phyloP scores from a whole-genome alignment of 2,797 vertebrate genomes.

The Falco concolor region DNA sequence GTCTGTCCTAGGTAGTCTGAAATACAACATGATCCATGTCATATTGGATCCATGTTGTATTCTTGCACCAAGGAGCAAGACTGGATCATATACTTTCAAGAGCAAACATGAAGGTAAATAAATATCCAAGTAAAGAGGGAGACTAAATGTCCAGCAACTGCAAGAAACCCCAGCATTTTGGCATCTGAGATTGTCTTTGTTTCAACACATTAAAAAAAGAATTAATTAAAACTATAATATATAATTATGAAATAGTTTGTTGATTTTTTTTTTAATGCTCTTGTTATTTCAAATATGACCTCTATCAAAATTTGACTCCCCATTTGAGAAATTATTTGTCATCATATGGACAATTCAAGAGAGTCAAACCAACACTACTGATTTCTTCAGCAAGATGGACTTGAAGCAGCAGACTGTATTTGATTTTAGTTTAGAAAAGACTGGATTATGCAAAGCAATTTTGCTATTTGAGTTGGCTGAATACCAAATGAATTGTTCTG shows the following conservation, averaged over 20 bases:
- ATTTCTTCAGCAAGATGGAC: background rate
- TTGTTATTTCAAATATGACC: background rate
- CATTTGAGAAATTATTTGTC: background rate
- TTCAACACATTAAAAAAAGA: background rate
- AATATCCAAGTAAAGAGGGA: background rate
- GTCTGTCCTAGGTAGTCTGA: background rate
- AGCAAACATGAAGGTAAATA: background rate
- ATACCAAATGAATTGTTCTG: background rate
- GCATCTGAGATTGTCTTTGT: background rate
- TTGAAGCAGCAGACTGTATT: background rate
- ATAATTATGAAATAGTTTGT: background rate
- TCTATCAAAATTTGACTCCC: background rate
- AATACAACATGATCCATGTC: background rate
- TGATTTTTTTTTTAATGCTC: background rate
- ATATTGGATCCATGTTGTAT: no score
- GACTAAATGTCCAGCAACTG: background rate
- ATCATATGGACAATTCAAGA: background rate
- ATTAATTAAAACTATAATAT: background rate
- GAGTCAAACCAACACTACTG: background rate
- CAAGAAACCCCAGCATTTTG: background rate
- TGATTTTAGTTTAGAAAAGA: background rate
- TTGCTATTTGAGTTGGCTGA: background rate
- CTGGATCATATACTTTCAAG: background rate
- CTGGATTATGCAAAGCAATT: background rate
- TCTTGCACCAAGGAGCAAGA: no score